Conservation (phyloP, 2,888 invertebrate genomes). For the Mythimna loreyi region DNA sequence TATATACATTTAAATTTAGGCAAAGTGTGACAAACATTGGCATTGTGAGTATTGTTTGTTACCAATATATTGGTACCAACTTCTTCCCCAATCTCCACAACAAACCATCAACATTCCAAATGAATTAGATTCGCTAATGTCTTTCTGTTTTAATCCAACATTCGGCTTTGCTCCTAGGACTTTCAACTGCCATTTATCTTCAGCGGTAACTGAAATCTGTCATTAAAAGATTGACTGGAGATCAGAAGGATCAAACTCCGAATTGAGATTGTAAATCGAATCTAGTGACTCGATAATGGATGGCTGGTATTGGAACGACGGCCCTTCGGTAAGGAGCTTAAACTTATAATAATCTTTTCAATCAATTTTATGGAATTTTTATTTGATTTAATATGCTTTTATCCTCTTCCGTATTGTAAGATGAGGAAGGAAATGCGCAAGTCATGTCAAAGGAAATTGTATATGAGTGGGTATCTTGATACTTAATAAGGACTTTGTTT, state of each 20-base stretch:
- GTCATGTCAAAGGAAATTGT: conserved; percentile 2
- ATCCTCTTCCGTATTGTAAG: conserved; percentile 12
- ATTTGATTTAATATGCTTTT: conserved; percentile 31
- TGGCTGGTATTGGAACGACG: conserved; percentile 39
- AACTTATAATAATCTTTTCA: conserved; percentile 44
- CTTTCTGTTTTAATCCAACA: conserved; percentile 20
- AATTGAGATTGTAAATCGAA: conserved; percentile 62
- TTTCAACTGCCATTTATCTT: conserved; percentile 47
- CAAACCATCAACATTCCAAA: not conserved
- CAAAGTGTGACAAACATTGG: no score
- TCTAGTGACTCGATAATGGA: conserved; percentile 60
- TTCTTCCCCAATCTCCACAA: not conserved
- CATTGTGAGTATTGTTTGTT: not conserved
- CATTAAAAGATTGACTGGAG: conserved; percentile 57
- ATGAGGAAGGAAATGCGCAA: not conserved
- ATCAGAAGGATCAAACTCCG: conserved; percentile 57
- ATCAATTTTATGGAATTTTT: conserved; percentile 34
- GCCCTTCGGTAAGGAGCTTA: conserved; percentile 50
- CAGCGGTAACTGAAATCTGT: conserved; percentile 50
- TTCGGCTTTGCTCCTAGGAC: conserved; percentile 17
- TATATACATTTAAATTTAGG: no score
- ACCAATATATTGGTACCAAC: not conserved
- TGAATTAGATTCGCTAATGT: conserved; percentile 5
- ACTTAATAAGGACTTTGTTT: no score
- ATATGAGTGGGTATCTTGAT: not conserved